A percentile compares a stretch with the other conserved stretches of the same genome.
phyloP scores from a whole-genome alignment of 2,888 invertebrate species.

The Dolichopus griseipennis region DNA sequence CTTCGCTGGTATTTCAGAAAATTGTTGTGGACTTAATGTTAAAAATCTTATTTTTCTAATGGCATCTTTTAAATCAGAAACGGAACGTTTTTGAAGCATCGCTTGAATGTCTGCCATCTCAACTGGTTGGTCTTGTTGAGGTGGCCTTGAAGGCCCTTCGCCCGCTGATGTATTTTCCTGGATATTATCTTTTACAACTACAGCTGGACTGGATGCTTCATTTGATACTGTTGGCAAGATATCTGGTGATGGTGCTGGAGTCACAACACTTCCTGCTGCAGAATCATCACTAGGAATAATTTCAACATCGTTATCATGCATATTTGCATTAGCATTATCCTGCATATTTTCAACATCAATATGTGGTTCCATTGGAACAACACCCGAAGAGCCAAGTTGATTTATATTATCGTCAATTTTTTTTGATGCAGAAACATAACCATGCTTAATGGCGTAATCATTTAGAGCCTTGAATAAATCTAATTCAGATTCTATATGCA shows the following conservation, averaged over 20 bases:
- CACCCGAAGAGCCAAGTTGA: constrained; percentile 16
- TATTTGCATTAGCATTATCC: constrained; percentile 23
- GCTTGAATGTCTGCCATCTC: constrained; percentile 11
- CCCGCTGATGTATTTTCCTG: constrained; percentile 17
- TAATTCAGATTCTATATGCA: constrained; percentile 66
- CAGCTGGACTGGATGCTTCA: constrained; percentile 12
- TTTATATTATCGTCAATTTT: constrained; percentile 15
- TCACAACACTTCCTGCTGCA: neutral
- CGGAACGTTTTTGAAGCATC: constrained; percentile 8
- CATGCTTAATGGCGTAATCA: constrained; percentile 56
- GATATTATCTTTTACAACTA: constrained; percentile 27
- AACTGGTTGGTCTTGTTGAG: constrained; percentile 20
- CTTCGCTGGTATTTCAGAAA: constrained; percentile 71
- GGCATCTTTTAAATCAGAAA: constrained; percentile 46
- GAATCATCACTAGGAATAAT: constrained; percentile 7
- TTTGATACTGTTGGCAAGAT: neutral
- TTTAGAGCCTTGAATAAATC: constrained; percentile 67
- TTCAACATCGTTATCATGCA: constrained; percentile 27
- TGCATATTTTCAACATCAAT: constrained; percentile 26
- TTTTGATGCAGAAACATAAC: constrained; percentile 20
- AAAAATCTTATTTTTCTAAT: constrained; percentile 71
- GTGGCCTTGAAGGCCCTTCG: constrained; percentile 20
- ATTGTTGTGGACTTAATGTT: constrained; percentile 69
- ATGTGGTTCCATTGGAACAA: constrained; percentile 22
- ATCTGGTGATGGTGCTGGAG: neutral